Evolutionary conservation across 2,888 invertebrate genomes (phyloP).

Genomic region (Autographa pulchrina): DNA sequence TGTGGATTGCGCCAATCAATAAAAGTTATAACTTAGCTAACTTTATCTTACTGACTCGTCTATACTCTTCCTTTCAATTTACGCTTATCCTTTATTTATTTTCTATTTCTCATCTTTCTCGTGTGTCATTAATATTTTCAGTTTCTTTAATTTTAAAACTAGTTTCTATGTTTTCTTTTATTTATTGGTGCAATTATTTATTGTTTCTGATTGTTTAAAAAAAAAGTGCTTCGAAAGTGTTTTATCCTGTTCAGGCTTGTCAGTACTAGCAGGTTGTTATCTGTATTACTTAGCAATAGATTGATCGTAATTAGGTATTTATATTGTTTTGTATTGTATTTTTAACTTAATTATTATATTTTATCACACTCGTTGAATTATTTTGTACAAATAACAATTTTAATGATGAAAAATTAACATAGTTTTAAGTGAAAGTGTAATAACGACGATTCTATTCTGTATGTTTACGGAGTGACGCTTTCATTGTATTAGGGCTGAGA

Average conservation of each 20-base stretch:
- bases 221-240: constrained; percentile 68
- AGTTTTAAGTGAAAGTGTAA: constrained; percentile 75
- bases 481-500: constrained; percentile 52
- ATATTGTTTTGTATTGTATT: constrained; percentile 84
- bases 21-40: constrained; percentile 59
- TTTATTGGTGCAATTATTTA: constrained; percentile 79
- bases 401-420: constrained; percentile 82
- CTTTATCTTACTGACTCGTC: constrained; percentile 27
- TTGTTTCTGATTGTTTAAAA: constrained; percentile 69
- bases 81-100: constrained; percentile 38
- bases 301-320: constrained; percentile 74
- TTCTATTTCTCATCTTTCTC: constrained; percentile 42
- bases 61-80: constrained; percentile 42
- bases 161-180: constrained; percentile 62
- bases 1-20: constrained; percentile 84
- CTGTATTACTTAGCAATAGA: constrained; percentile 72
- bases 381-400: constrained; percentile 89
- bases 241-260: constrained; percentile 69
- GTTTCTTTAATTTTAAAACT: constrained; percentile 29
- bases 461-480: constrained; percentile 56
- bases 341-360: constrained; percentile 86
- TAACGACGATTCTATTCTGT: constrained; percentile 57
- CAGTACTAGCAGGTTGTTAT: constrained; percentile 72
- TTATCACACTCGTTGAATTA: constrained; percentile 88
- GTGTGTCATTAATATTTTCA: constrained; percentile 40